Evolutionary conservation across 1,140 invertebrate genomes (phyloP), one percentile per base, ranked within the genome.

Genomic region (Musca domestica): DNA sequence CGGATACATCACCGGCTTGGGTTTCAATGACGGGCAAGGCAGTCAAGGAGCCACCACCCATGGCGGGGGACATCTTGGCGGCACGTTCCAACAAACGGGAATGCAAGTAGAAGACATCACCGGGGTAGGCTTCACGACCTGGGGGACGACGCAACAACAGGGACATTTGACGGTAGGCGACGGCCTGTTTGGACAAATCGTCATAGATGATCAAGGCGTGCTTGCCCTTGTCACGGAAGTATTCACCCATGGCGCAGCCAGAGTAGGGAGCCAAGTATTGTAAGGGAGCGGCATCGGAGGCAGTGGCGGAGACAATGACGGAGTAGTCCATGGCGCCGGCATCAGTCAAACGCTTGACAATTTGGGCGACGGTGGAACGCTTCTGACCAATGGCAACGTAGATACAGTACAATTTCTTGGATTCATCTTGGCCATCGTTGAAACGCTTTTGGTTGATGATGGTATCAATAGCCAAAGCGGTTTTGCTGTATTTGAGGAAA

Each of bases 401-500:
- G 84, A 99, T 99, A 85, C 98, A 99, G 85, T 97, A 99, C 81
- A 99, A n/a, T n/a, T 99, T 99, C 86, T 98, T 98, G 85, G 98
- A 99, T 81, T 99, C 97, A 70, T 99, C 97, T 61, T 88, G 85
- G 49, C 86, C 95, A 74, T 96, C 95, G 83, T 99, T 99, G 87
- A 99, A 99, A 74, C 96, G 88, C 84, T 98, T 98, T 85, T 99
- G 98, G 85, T 99, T 99, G 85, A 99, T 99, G 83, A 99, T 99
- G 70, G 97, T 98, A 83, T 99, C 98, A 82, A 99, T 99, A 74
- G 98, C 98, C 83, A 99, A 88, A 71, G 98, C 96, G 76, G 98
- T 99, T 89, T 99, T 99, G 73, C 95, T 92, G 76, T 52, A 76
- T 4, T 58, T 63, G 23, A 25, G 7, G 20, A 23, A 67, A 9